Percentiles rank a stretch among this genome's conserved stretches.
These are phyloP conservation scores for Diachrysia chrysitis DNA, from an alignment of 2,888 invertebrate genomes.

Conservation along the genomic window DNA sequence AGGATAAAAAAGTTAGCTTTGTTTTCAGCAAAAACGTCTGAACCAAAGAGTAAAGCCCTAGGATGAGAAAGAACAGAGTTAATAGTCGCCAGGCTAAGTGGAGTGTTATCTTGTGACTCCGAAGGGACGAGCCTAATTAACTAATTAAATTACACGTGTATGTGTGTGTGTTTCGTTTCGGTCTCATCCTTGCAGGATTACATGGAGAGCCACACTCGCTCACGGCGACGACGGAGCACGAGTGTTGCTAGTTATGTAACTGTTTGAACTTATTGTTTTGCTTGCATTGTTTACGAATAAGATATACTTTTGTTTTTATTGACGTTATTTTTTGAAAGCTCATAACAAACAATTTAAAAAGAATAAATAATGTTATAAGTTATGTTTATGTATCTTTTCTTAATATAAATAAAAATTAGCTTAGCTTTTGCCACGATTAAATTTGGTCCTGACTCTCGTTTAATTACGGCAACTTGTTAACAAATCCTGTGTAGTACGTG, in stretches of 20 bases:
- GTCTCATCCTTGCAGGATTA: constrained; percentile 14
- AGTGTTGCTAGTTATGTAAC: background rate
- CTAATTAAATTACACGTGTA: constrained; percentile 43
- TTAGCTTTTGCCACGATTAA: too few relatives aligned
- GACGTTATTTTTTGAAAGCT: too few relatives aligned
- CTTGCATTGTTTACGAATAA: background rate
- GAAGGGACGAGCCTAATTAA: constrained; percentile 33
- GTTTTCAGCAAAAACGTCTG: background rate
- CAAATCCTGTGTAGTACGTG: background rate
- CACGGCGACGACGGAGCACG: background rate
- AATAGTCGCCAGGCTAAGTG: constrained; percentile 16
- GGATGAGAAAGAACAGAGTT: constrained; percentile 1
- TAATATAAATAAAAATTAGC: too few relatives aligned
- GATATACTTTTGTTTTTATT: background rate
- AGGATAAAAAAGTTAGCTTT: background rate
- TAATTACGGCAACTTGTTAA: background rate
- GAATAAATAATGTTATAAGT: too few relatives aligned
- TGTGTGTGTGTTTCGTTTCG: constrained; percentile 18
- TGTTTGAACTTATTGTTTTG: background rate
- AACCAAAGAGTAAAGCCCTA: background rate
- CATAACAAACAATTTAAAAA: too few relatives aligned
- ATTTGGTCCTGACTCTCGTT: background rate
- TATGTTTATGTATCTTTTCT: too few relatives aligned
- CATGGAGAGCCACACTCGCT: constrained; percentile 6
- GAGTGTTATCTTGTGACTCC: constrained; percentile 29